Evolutionary conservation across 2,113 vertebrate genomes (phyloP).

Genomic region (Antechinus stuartii): DNA sequence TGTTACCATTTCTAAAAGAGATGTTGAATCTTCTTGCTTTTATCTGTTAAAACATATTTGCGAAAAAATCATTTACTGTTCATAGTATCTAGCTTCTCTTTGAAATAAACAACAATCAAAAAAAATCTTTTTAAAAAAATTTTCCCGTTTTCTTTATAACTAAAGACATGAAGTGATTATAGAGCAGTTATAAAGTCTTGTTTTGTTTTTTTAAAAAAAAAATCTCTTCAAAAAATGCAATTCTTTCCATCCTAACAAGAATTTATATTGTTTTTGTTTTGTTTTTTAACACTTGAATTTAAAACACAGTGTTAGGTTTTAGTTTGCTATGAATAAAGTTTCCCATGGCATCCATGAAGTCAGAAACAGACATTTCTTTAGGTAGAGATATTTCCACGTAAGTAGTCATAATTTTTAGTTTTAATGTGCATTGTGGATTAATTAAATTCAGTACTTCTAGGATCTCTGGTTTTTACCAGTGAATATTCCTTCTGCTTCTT

Average conservation of each 20-base stretch:
- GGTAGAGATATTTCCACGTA: not conserved
- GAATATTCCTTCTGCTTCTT: not conserved
- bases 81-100: not conserved
- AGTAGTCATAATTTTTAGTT: not conserved
- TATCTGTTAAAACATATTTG: not conserved
- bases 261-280: not conserved
- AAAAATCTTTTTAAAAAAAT: not conserved
- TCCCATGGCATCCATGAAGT: not conserved
- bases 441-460: not conserved
- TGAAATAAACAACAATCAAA: not conserved
- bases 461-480: not conserved
- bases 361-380: not conserved
- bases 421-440: not conserved
- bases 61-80: not conserved
- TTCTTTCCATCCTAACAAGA: not conserved
- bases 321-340: not conserved
- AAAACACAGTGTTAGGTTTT: not conserved
- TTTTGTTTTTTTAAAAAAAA: not conserved
- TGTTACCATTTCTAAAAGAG: not conserved
- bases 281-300: not conserved
- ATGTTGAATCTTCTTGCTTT: not conserved
- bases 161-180: not conserved
- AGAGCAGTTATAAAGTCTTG: not conserved
- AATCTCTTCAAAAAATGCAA: not conserved
- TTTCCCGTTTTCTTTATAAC: not conserved